Percentiles rank a stretch among this genome's conserved stretches.
phyloP scores from a whole-genome alignment of 2,113 vertebrate species.

The Copsychus sechellarum region DNA sequence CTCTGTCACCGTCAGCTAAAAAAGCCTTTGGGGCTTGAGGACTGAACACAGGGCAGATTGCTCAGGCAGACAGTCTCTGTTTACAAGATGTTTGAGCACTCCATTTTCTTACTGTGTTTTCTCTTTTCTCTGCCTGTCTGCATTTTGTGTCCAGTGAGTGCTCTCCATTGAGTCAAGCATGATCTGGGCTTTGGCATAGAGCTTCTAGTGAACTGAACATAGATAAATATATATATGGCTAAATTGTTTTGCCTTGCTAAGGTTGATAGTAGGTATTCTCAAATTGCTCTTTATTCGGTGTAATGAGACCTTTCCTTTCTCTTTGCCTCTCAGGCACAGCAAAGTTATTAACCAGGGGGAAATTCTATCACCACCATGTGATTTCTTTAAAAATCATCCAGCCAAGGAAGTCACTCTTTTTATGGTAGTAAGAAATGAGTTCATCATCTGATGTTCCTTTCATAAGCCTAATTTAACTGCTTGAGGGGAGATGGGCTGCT shows the following conservation, averaged over 20 bases:
- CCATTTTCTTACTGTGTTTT: background rate
- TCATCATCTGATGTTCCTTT: background rate
- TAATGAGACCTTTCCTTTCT: background rate
- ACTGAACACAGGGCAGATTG: background rate
- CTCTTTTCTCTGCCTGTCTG: background rate
- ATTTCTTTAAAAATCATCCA: constrained; percentile 32
- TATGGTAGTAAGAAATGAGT: background rate
- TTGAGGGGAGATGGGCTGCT: background rate
- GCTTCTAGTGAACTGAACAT: background rate
- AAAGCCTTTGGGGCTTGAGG: background rate
- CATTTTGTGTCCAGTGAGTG: background rate
- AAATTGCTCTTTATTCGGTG: background rate
- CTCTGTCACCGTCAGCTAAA: background rate
- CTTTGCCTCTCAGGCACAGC: background rate
- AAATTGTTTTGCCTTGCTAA: background rate
- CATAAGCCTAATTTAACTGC: background rate
- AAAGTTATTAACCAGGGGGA: background rate
- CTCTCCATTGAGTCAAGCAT: background rate
- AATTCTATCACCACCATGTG: background rate
- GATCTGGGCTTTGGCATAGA: background rate
- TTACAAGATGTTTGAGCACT: background rate
- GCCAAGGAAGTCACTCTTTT: background rate
- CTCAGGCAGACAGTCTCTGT: background rate
- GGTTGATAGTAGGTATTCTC: background rate
- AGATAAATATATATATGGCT: background rate